Evolutionary conservation across 1,140 invertebrate genomes (phyloP).

Genomic region (Mactra quadrangularis): DNA sequence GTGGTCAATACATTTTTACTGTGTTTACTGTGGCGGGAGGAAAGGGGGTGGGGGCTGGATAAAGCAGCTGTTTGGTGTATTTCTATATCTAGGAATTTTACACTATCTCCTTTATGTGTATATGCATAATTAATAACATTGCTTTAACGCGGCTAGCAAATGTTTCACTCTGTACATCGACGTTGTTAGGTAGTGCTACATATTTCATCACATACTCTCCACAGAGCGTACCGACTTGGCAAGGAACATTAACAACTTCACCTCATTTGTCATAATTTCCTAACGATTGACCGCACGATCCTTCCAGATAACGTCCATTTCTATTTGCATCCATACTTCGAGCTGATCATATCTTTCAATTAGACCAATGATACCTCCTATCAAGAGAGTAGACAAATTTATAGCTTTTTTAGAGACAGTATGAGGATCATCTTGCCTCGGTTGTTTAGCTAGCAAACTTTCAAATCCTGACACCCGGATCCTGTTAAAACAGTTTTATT

Average conservation of each 20-base stretch:
- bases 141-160: too few species aligned
- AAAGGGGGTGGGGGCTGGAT: too few species aligned
- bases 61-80: not conserved
- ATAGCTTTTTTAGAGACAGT: constrained; percentile 55
- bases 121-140: too few species aligned
- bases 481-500: constrained; percentile 56
- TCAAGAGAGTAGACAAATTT: constrained; percentile 56
- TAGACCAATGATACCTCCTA: constrained; percentile 41
- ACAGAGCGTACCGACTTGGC: too few species aligned
- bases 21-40: too few species aligned
- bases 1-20: constrained; percentile 37
- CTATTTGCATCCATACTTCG: constrained; percentile 13
- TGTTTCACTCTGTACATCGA: too few species aligned
- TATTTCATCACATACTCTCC: too few species aligned
- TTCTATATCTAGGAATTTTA: not conserved
- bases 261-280: constrained; percentile 23
- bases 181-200: too few species aligned
- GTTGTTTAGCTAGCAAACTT: constrained; percentile 45
- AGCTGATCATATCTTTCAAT: constrained; percentile 49
- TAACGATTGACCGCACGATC: constrained; percentile 22
- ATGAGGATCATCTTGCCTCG: constrained; percentile 10
- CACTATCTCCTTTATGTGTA: too few species aligned
- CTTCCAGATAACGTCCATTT: constrained; percentile 30
- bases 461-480: constrained; percentile 51
- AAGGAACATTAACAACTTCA: not conserved